A percentile compares a stretch with the other conserved stretches of the same genome.
Conservation (phyloP, 2,888 invertebrate species). For the Aphrophora alni region DNA sequence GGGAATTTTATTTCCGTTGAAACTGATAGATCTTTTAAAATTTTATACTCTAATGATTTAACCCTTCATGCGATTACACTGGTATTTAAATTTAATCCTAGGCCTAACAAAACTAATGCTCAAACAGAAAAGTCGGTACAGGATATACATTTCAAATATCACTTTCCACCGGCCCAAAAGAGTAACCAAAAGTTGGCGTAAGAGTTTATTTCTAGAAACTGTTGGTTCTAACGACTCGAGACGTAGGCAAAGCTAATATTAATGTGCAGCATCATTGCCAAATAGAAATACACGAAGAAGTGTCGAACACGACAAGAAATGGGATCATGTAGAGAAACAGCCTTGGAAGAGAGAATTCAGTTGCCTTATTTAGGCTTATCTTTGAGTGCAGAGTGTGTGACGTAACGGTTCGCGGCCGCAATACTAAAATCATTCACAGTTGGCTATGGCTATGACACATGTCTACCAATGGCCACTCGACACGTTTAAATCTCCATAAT, state of each 20-base stretch:
- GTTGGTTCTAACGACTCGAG: not conserved
- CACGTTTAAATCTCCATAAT: not conserved
- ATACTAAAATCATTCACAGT: not conserved
- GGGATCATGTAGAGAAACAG: not conserved
- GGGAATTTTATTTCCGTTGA: too few relatives aligned
- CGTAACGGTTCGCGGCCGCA: not conserved
- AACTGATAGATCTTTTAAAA: too few relatives aligned
- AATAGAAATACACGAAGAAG: not conserved
- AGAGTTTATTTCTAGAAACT: not conserved
- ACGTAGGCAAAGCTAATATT: not conserved
- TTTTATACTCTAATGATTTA: too few relatives aligned
- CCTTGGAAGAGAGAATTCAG: conserved; percentile 26
- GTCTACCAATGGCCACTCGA: not conserved
- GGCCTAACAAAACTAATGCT: too few relatives aligned
- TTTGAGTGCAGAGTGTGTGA: not conserved
- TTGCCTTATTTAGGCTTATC: conserved; percentile 39
- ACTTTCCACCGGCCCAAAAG: not conserved
- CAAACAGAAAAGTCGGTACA: too few relatives aligned
- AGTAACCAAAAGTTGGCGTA: not conserved
- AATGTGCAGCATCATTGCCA: not conserved
- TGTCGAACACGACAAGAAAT: not conserved
- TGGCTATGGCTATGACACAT: not conserved
- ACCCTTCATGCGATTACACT: too few relatives aligned
- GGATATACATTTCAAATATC: not conserved
- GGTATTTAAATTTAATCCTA: too few relatives aligned